A percentile compares a stretch with the other conserved stretches of the same genome.
Conservation (phyloP, 2,888 invertebrate species). For the Cabera pusaria region DNA sequence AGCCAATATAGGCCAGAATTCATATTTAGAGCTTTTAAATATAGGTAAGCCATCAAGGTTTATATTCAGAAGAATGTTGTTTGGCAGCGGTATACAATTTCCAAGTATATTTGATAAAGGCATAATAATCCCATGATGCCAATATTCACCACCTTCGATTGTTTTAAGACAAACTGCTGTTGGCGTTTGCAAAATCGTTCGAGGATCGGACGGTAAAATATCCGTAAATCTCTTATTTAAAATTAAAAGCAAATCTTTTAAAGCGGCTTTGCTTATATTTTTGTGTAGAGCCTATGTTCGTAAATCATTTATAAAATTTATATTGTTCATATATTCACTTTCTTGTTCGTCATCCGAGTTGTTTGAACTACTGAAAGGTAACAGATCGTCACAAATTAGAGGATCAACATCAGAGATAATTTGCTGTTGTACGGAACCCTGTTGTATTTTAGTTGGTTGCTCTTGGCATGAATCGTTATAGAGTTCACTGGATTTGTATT, state of each 20-base stretch:
- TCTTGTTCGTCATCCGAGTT: constrained; percentile 11
- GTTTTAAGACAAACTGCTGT: constrained; percentile 3
- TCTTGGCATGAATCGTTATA: constrained; percentile 6
- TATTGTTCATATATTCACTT: constrained; percentile 7
- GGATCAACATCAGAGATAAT: constrained; percentile 1
- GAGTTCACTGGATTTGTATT: constrained; percentile 6
- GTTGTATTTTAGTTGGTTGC: constrained; percentile 1
- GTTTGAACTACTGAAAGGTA: constrained; percentile 7
- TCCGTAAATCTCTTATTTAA: constrained; percentile 4
- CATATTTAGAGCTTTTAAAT: constrained; percentile 26
- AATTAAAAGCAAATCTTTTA: constrained; percentile 8
- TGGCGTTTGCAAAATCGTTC: constrained; percentile 2
- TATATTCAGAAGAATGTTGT: constrained; percentile 18
- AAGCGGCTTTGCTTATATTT: constrained; percentile 7
- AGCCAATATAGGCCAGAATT: constrained; percentile 30
- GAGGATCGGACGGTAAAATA: constrained; percentile 4
- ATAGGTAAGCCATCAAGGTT: constrained; percentile 32
- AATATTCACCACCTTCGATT: constrained; percentile 5
- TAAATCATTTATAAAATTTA: constrained; percentile 4
- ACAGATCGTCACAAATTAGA: constrained; percentile 2
- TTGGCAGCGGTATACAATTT: constrained; percentile 3
- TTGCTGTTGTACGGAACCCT: constrained; percentile 2
- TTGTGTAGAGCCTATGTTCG: constrained; percentile 4
- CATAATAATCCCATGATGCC: too few relatives aligned
- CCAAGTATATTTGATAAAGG: constrained; percentile 5